Conservation (phyloP, 2,888 invertebrate genomes). For the Baronia brevicornis region DNA sequence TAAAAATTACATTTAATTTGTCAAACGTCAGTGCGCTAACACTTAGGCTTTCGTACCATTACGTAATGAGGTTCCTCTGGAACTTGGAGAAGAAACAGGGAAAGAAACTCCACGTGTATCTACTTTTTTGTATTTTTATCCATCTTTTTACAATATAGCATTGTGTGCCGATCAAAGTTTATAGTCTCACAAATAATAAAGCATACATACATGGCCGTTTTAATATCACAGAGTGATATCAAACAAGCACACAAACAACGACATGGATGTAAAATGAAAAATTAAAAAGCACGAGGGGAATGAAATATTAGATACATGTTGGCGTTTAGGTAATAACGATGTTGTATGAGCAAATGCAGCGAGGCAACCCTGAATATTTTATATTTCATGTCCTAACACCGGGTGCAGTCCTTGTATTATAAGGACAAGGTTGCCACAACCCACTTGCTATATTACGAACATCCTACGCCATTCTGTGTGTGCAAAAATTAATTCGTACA, state of each 20-base stretch:
- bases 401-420: conserved; percentile 24
- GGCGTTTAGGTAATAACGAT: conserved; percentile 12
- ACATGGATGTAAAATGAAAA: background rate
- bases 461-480: conserved; percentile 15
- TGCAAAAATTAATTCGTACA: conserved; percentile 1
- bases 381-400: conserved; percentile 15
- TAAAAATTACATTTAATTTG: too few relatives aligned
- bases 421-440: conserved; percentile 28
- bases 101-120: too few relatives aligned
- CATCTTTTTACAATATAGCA: background rate
- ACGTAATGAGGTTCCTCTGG: too few relatives aligned
- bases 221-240: too few relatives aligned
- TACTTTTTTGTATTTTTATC: background rate
- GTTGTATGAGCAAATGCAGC: conserved; percentile 14
- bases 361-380: conserved; percentile 11
- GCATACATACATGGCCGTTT: too few relatives aligned
- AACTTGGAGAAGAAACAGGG: too few relatives aligned
- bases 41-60: too few relatives aligned
- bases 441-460: conserved; percentile 17
- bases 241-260: too few relatives aligned
- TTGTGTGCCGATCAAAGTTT: too few relatives aligned
- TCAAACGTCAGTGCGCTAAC: too few relatives aligned
- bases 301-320: conserved; percentile 12
- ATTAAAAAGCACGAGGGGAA: conserved; percentile 7
- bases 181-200: too few relatives aligned